phyloP scores from a whole-genome alignment of 2,113 vertebrate genomes.

The Gambusia affinis region DNA sequence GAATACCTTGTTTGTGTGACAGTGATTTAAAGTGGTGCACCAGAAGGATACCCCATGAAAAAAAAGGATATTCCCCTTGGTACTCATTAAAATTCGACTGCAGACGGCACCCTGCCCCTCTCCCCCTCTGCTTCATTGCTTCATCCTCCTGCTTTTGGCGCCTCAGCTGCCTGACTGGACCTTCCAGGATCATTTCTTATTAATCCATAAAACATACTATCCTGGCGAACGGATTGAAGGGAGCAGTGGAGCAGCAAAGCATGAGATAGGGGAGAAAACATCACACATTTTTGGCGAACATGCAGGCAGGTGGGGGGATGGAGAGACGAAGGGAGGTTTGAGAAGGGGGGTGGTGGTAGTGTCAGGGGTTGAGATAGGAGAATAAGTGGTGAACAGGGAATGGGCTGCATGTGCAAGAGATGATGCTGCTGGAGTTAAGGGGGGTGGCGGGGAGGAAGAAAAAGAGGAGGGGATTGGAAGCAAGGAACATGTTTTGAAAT shows the following conservation, averaged over 20 bases:
- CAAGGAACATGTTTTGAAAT: constrained; percentile 80
- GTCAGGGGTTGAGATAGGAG: constrained; percentile 43
- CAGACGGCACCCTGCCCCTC: constrained; percentile 64
- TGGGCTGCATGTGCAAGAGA: constrained; percentile 65
- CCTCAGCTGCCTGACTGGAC: constrained; percentile 70
- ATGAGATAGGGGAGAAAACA: constrained; percentile 81
- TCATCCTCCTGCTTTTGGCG: constrained; percentile 74
- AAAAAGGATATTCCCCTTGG: constrained; percentile 82
- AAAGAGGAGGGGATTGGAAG: constrained; percentile 33
- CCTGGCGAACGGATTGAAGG: constrained; percentile 78
- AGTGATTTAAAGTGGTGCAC: constrained; percentile 80
- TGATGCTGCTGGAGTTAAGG: constrained; percentile 31
- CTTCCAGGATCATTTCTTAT: constrained; percentile 84
- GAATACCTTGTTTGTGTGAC: constrained; percentile 84
- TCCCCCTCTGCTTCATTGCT: constrained; percentile 50
- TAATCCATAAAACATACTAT: constrained; percentile 87
- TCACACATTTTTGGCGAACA: constrained; percentile 66
- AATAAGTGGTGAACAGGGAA: constrained; percentile 77
- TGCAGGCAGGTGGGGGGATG: constrained; percentile 34
- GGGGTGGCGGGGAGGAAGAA: constrained; percentile 16
- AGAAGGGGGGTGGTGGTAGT: not conserved
- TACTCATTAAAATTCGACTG: constrained; percentile 86
- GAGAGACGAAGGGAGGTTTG: constrained; percentile 9
- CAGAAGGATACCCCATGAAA: constrained; percentile 78
- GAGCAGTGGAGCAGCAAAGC: constrained; percentile 84